These are phyloP conservation scores for Halictus ligatus DNA, from an alignment of 2,888 invertebrate genomes.

Conservation along the genomic window DNA sequence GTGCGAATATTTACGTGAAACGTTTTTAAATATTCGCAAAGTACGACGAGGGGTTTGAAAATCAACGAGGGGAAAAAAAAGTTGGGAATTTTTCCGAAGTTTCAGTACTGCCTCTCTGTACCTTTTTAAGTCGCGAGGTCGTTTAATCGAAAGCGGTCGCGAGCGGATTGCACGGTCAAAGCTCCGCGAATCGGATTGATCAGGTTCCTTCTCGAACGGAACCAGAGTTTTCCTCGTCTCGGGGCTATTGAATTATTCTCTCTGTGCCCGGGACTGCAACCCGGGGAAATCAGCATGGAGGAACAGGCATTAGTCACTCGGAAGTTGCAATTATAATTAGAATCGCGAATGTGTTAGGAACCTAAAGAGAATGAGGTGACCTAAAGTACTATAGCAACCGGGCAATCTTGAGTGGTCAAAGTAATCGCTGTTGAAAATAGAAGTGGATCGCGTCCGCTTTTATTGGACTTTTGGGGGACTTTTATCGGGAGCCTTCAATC, in stretches of 20 bases:
- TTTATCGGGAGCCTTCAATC: neutral
- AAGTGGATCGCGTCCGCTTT: neutral
- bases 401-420: constrained; percentile 7
- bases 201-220: neutral
- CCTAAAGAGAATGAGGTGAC: neutral
- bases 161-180: neutral
- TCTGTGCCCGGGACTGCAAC: neutral
- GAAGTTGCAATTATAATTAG: constrained; percentile 10
- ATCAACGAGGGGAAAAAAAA: neutral
- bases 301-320: neutral
- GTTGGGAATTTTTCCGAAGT: neutral
- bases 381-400: constrained; percentile 1
- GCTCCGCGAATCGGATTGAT: neutral
- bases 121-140: neutral
- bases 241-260: constrained; percentile 7
- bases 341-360: neutral
- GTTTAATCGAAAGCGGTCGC: neutral
- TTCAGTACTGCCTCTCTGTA: neutral
- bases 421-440: constrained; percentile 10
- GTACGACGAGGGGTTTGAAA: neutral
- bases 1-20: neutral
- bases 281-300: neutral
- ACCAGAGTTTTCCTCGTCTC: neutral
- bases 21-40: neutral
- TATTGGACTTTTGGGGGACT: neutral